These are phyloP conservation scores for Dicaeum eximium DNA, from an alignment of 2,113 vertebrate genomes.

Conservation along the genomic window DNA sequence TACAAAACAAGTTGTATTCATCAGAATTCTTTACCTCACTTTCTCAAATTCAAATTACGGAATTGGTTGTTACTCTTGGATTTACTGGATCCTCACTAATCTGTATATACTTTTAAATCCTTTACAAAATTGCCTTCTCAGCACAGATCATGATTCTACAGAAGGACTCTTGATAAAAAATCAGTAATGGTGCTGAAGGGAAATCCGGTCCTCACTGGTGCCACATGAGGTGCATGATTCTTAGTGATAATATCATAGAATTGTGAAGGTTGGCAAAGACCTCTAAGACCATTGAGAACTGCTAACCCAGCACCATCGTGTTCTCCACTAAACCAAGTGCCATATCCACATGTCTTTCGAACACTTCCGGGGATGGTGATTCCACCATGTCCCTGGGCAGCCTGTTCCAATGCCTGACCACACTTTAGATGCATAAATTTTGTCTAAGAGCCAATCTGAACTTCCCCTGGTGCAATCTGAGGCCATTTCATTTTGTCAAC, in stretches of 20 bases:
- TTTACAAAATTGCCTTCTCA: background rate
- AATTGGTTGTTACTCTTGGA: background rate
- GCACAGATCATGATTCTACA: background rate
- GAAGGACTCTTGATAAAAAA: background rate
- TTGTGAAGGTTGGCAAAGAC: background rate
- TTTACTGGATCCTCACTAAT: background rate
- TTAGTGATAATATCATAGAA: background rate
- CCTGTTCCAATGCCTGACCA: background rate
- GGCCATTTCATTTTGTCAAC: background rate
- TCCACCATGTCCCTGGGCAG: background rate
- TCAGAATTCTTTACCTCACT: background rate
- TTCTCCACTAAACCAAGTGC: background rate
- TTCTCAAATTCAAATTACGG: background rate
- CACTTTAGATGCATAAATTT: background rate
- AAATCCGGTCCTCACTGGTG: background rate
- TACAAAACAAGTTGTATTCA: background rate
- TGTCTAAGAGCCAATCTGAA: background rate
- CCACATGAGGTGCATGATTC: fast-evolving
- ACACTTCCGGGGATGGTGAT: background rate
- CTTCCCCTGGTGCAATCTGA: background rate
- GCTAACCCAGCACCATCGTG: background rate
- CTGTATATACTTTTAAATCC: background rate
- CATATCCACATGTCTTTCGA: background rate
- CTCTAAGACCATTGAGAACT: background rate
- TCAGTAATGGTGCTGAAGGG: background rate